Percentiles rank a stretch among this genome's conserved stretches.
Evolutionary conservation across 2,113 vertebrate genomes (phyloP).

Genomic region (Gambusia affinis): DNA sequence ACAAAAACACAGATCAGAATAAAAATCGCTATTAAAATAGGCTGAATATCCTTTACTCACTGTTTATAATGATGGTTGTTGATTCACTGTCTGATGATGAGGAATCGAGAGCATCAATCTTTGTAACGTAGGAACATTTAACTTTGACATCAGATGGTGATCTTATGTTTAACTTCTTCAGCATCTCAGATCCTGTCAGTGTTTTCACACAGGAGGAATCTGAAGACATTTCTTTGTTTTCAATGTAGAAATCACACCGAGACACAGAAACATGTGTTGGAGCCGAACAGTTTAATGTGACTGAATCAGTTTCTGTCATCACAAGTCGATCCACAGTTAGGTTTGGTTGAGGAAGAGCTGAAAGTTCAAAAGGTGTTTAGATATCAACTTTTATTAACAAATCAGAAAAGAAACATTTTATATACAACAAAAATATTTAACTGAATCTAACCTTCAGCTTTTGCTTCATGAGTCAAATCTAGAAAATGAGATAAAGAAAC

Average conservation of each 20-base stretch:
- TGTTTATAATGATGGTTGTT: constrained; percentile 12
- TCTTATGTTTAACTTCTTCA: not conserved
- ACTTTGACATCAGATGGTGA: constrained; percentile 25
- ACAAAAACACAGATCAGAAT: no score
- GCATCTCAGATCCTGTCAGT: constrained; percentile 27
- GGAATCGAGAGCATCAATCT: rapidly evolving
- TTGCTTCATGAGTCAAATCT: constrained; percentile 10
- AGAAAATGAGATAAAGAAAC: not conserved
- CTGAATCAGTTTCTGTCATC: constrained; percentile 33
- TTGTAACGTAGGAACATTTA: constrained; percentile 25
- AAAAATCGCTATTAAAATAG: no score
- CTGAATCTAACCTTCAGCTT: constrained; percentile 15
- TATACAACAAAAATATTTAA: not conserved
- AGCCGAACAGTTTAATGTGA: constrained; percentile 25
- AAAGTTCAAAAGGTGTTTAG: not conserved
- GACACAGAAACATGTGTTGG: constrained; percentile 3
- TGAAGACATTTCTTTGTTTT: not conserved
- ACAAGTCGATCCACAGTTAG: not conserved
- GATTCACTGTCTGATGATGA: constrained; percentile 15
- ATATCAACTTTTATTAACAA: not conserved
- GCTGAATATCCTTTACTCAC: constrained; percentile 6
- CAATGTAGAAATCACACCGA: constrained; percentile 8
- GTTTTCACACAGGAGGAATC: not conserved
- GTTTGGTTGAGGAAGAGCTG: constrained; percentile 13
- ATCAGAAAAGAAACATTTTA: not conserved